Base-by-base conservation (phyloP, 2,797 vertebrate genomes). In the Arnoldichthys spilopterus region DNA sequence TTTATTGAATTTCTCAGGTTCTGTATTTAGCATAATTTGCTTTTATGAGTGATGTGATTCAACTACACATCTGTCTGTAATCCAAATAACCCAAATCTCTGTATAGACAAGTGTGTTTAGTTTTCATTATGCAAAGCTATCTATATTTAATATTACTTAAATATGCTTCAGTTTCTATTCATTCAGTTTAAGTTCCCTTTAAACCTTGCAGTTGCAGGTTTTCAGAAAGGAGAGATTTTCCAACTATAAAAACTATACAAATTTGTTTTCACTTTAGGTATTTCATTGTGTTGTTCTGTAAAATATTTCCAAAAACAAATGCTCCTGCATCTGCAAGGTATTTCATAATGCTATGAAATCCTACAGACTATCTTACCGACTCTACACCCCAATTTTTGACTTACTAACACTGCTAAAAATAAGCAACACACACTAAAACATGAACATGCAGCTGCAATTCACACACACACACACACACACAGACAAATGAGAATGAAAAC, bases 381-480 rank as follows among this genome's bases (percentile, higher is more conserved):
- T 69, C 61, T 69, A 81, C 51, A 76, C 22, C 28, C 69, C 54
- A 74, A 68, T 76, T 54, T 22, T 70, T 68, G 62, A 72, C 69
- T 77, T 73, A 78, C 80, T 86, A 89, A 83, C 73, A 78, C 16
- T 81, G 77, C 81, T 77, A 90, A 90, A 90, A 87, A 82, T 82
- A 84, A 87, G 69, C 86, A 78, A 83, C 79, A 86, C 80, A 86
- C 79, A 91, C 84, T 78, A 82, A 86, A 89, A 91, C 91, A 91
- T 85, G 89, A 85, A 88, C 92, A 92, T 94, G 91, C 91, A 88
- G 67, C 85, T 89, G 90, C 88, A 84, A 82, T 81, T 91, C 85
- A 90, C 85, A 54, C 72, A 11, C 9, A 75, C 76, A 82, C 85
- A 90, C 85, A 54, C 72, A 11, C 9, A 75, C 76, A 82, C 56